Conservation (phyloP, 2,888 invertebrate species). For the Acronicta aceris region DNA sequence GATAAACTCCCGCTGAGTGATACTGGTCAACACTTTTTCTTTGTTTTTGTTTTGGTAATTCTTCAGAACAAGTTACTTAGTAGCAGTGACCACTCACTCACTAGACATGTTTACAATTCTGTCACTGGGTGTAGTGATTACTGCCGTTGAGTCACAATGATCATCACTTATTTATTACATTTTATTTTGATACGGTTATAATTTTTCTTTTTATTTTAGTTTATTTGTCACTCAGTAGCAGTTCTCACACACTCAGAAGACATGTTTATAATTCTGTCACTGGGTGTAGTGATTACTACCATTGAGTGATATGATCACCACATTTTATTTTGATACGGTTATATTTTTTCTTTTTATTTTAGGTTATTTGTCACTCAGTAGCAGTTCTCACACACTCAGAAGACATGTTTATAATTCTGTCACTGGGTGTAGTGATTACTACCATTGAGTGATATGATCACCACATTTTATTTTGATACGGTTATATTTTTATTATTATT, state of each 20-base stretch:
- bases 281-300: conserved; percentile 57
- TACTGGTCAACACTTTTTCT: conserved; percentile 2
- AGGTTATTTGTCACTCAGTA: neutral
- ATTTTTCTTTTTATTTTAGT: no score
- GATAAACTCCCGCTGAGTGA: conserved; percentile 44
- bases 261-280: conserved; percentile 59
- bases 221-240: no score
- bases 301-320: conserved; percentile 7
- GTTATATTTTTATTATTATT: conserved; percentile 49
- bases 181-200: no score
- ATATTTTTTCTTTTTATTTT: neutral
- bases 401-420: conserved; percentile 56
- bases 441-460: conserved; percentile 15
- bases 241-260: conserved; percentile 34
- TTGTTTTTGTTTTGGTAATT: no score
- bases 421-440: conserved; percentile 62
- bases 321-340: no score
- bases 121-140: no score
- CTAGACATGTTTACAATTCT: no score
- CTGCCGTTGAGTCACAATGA: conserved; percentile 7
- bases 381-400: conserved; percentile 19
- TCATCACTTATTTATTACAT: conserved; percentile 24
- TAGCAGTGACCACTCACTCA: no score
- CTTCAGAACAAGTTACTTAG: no score
- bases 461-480: conserved; percentile 35